A percentile compares a stretch with the other conserved stretches of the same genome.
Evolutionary conservation across 2,888 invertebrate genomes (phyloP).

Genomic region (Cryptus viduatorius): DNA sequence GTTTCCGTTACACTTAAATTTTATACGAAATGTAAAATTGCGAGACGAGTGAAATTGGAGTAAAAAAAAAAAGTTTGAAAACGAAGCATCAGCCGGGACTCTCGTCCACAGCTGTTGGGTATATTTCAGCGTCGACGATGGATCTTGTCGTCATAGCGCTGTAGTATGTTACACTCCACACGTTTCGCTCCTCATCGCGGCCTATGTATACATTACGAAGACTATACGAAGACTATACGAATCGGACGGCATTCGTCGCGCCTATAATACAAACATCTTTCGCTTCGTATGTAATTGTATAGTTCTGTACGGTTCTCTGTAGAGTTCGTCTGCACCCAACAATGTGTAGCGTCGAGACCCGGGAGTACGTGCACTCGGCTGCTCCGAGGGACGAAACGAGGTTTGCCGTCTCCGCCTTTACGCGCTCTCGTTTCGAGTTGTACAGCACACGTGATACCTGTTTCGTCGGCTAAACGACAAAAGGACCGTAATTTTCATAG

Average conservation of each 20-base stretch:
- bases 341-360: neutral
- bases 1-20: too few species aligned
- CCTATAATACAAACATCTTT: neutral
- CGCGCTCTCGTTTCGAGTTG: neutral
- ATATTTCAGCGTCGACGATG: neutral
- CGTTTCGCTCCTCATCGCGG: constrained; percentile 11
- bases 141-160: constrained; percentile 3
- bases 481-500: too few species aligned
- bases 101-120: constrained; percentile 5
- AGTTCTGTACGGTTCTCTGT: neutral
- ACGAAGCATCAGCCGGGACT: neutral
- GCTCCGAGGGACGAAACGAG: constrained; percentile 39
- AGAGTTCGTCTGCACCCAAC: constrained; percentile 10
- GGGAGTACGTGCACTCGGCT: constrained; percentile 39
- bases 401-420: neutral
- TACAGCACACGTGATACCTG: neutral
- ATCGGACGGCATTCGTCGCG: neutral
- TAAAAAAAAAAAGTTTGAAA: neutral
- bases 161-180: constrained; percentile 7
- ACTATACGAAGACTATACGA: neutral
- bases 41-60: neutral
- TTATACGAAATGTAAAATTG: too few species aligned
- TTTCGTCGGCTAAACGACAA: too few species aligned
- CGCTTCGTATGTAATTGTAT: neutral
- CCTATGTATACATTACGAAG: neutral